phyloP scores from a whole-genome alignment of 92 coral and sea anemone genomes.

The Zoanthus sansibaricus region DNA sequence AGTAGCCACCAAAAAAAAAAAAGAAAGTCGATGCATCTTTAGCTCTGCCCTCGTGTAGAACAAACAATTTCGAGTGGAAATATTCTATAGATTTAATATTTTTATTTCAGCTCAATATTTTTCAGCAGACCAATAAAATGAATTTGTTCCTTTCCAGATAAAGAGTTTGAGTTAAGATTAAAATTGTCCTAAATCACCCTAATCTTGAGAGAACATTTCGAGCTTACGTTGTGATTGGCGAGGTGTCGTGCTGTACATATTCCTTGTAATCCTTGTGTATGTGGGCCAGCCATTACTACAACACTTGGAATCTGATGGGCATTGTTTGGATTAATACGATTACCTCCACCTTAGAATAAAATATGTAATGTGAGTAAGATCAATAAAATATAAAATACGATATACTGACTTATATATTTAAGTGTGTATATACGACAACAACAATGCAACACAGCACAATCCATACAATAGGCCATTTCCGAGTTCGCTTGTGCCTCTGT shows the following conservation, averaged over 20 bases:
- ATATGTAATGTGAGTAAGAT: background rate
- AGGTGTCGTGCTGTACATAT: constrained; percentile 89
- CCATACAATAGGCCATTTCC: too few species aligned
- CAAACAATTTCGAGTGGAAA: too few species aligned
- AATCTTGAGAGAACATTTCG: background rate
- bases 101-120: too few species aligned
- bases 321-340: constrained; percentile 68
- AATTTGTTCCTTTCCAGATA: too few species aligned
- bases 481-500: too few species aligned
- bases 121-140: too few species aligned
- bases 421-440: background rate
- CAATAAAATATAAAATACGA: background rate
- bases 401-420: background rate
- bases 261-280: constrained; percentile 75
- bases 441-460: background rate
- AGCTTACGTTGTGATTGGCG: constrained; percentile 82
- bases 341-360: constrained; percentile 71
- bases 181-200: background rate
- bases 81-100: too few species aligned
- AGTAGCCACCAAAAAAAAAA: too few species aligned
- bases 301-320: constrained; percentile 77
- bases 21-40: too few species aligned
- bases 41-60: too few species aligned
- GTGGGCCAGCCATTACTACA: constrained; percentile 90
- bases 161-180: background rate